Conservation (phyloP, 2,113 vertebrate genomes). For the Cinclus cinclus region DNA sequence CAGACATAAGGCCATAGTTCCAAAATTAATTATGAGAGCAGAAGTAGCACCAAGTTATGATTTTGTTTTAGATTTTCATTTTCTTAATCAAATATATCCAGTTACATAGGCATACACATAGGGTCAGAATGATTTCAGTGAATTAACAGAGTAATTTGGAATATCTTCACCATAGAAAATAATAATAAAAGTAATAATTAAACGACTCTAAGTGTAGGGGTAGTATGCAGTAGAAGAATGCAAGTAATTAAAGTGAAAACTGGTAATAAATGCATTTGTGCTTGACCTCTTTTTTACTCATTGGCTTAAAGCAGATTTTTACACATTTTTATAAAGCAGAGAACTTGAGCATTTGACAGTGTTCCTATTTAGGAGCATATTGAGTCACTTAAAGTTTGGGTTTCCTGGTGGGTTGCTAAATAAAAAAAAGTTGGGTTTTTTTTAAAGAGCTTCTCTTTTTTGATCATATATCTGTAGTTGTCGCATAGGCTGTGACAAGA, state of each 20-base stretch:
- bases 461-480: not conserved
- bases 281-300: not conserved
- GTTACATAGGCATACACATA: not conserved
- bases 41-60: not conserved
- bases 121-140: not conserved
- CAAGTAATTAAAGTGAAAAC: not conserved
- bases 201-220: not conserved
- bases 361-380: not conserved
- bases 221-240: not conserved
- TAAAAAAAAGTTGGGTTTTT: not conserved
- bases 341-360: not conserved
- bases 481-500: not conserved
- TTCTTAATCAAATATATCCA: not conserved
- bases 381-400: not conserved
- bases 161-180: not conserved
- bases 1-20: not conserved
- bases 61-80: not conserved
- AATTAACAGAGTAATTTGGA: not conserved
- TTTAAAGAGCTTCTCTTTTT: not conserved
- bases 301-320: not conserved
- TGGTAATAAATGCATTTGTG: not conserved
- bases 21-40: not conserved
- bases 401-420: not conserved
- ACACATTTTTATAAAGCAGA: not conserved
- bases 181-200: not conserved